Base-by-base conservation (phyloP, 2,797 vertebrate genomes). In the Eremophila alpestris region DNA sequence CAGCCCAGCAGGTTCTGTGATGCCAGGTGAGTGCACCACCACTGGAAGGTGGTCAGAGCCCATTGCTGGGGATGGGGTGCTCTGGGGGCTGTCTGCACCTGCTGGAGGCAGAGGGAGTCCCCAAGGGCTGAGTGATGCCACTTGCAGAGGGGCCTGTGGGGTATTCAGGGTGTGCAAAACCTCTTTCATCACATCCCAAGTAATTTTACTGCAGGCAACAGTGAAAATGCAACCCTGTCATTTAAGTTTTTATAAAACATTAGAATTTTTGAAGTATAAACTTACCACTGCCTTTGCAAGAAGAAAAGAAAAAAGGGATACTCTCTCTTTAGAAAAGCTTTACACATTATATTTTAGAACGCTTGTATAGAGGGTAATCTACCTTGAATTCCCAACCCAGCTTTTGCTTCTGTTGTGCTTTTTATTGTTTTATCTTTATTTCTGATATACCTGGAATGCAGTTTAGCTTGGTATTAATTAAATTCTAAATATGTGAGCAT, bases 401-500 rank as follows among this genome's bases (percentile, higher is more conserved):
- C 91, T 93, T 94, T 93, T 68, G 90, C 89, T 94, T 97, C 55
- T 32, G 54, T 96, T 97, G 90, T 97, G 95, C 94, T 97, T 96
- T 94, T 97, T 63, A 78, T 96, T 86, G 89, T 93, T 96, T 96
- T 69, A 87, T 93, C 88, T 96, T 97, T 96, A 85, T 96, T 98
- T 98, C 97, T 96, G 86, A 86, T 97, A 96, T 95, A 93, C 91
- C 97, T 96, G 96, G 97, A 98, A 98, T 98, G 98, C 98, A 98
- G 97, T 98, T 98, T 97, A 98, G 97, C 97, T 97, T 98, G 98
- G 97, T 98, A 98, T 97, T 98, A 91, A 97, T 97, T 83, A 86
- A 96, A 96, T 96, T 93, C 94, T 96, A 96, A 97, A 96, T 92
- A 95, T 97, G 71, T 96, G 97, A 97, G 97, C 95, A 97, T 97